These are phyloP conservation scores for Drosophila funebris DNA, from an alignment of 1,140 invertebrate genomes.

Conservation along the genomic window DNA sequence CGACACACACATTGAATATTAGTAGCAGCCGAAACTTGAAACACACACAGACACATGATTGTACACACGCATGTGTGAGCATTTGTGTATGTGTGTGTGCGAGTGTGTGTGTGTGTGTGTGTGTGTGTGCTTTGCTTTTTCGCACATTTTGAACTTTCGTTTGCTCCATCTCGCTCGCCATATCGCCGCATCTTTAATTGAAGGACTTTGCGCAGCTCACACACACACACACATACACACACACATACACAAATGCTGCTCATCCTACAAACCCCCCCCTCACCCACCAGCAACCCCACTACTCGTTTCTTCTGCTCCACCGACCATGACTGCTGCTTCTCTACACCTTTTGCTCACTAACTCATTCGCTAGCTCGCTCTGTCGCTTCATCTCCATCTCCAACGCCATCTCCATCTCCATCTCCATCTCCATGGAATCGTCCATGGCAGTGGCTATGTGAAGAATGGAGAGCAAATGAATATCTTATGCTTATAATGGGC, in stretches of 20 bases:
- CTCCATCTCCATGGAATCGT: slow-evolving; percentile 15
- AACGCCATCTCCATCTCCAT: neutral
- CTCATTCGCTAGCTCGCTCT: slow-evolving; percentile 53
- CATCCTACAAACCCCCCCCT: no score
- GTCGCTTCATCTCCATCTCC: neutral
- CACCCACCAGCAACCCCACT: no score
- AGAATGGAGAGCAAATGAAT: slow-evolving; percentile 79
- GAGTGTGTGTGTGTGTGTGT: neutral
- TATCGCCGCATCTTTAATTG: slow-evolving; percentile 70
- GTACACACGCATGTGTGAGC: slow-evolving; percentile 10
- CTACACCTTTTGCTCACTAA: slow-evolving; percentile 19
- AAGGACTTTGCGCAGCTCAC: slow-evolving; percentile 78
- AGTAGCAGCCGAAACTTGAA: slow-evolving; percentile 41
- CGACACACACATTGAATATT: slow-evolving; percentile 29
- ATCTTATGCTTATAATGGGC: slow-evolving; percentile 78
- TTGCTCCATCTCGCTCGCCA: slow-evolving; percentile 64
- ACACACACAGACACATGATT: slow-evolving; percentile 16
- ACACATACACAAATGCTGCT: neutral
- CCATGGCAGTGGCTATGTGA: slow-evolving; percentile 75
- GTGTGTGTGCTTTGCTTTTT: slow-evolving; percentile 48
- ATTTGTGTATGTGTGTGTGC: neutral
- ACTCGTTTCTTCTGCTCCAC: no score
- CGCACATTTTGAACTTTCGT: slow-evolving; percentile 63
- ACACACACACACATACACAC: slow-evolving; percentile 34
- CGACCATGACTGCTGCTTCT: slow-evolving; percentile 5